phyloP scores from a whole-genome alignment of 2,888 invertebrate species.

The Hanleya hanleyi region DNA sequence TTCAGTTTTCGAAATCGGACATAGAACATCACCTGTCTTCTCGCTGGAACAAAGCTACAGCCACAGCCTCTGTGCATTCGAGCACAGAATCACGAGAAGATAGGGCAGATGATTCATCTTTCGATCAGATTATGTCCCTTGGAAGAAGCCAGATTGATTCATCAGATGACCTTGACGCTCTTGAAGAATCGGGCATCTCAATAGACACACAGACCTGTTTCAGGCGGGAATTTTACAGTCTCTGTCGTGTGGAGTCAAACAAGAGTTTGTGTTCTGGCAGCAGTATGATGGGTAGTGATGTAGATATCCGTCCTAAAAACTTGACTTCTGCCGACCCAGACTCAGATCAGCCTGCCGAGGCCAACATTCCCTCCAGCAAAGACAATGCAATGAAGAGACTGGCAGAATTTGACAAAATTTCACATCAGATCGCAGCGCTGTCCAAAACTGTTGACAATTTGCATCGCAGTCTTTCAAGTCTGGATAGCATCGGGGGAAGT shows the following conservation, averaged over 20 bases:
- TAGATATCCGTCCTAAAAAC: neutral
- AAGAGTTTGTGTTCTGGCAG: constrained; percentile 48
- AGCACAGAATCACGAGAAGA: no score
- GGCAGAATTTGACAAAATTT: constrained; percentile 60
- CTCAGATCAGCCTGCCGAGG: neutral
- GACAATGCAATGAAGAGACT: neutral
- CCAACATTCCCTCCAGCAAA: neutral
- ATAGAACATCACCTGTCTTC: constrained; percentile 25
- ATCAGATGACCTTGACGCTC: neutral
- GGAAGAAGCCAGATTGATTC: no score
- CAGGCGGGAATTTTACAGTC: constrained; percentile 64
- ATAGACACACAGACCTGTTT: constrained; percentile 49
- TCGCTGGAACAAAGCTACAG: no score
- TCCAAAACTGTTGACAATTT: constrained; percentile 64
- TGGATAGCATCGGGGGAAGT: constrained; percentile 56
- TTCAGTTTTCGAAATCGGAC: constrained; percentile 32
- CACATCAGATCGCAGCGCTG: constrained; percentile 58
- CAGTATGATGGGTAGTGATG: constrained; percentile 13
- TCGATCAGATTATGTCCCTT: no score
- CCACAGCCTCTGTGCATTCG: neutral
- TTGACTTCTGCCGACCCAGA: neutral
- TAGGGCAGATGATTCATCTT: no score
- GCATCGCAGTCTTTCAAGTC: constrained; percentile 59
- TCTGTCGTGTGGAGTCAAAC: constrained; percentile 61
- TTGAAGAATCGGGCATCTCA: neutral